These are phyloP conservation scores for Hoplostethus mediterraneus DNA, from an alignment of 2,797 vertebrate genomes.

Conservation along the genomic window DNA sequence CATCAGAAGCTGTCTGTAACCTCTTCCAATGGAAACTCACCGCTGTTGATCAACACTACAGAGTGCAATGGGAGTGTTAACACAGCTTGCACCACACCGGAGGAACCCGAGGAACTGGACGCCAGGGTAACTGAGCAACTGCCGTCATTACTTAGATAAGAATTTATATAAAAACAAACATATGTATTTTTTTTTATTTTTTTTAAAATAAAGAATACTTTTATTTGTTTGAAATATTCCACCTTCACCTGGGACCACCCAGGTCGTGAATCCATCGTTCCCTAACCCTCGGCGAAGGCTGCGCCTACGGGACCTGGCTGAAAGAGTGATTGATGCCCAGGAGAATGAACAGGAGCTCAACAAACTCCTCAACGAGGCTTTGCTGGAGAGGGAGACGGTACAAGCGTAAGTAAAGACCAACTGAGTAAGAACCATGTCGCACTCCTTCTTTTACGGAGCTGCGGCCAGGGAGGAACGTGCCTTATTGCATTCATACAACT, in stretches of 20 bases:
- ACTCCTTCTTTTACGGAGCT: too few species aligned
- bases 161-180: background rate
- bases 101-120: constrained; percentile 90
- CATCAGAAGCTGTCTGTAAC: constrained; percentile 85
- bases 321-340: constrained; percentile 92
- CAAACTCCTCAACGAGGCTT: constrained; percentile 93
- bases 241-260: background rate
- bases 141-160: background rate
- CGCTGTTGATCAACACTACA: constrained; percentile 85
- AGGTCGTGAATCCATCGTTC: constrained; percentile 95
- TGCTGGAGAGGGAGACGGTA: constrained; percentile 93
- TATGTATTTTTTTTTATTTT: too few species aligned
- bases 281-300: constrained; percentile 93
- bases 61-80: constrained; percentile 90
- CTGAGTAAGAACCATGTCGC: background rate
- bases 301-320: constrained; percentile 91
- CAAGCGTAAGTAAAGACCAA: constrained; percentile 88
- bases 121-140: constrained; percentile 81
- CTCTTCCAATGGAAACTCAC: constrained; percentile 86
- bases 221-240: background rate
- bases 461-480: too few species aligned
- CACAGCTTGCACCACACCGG: constrained; percentile 85
- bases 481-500: too few species aligned
- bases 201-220: too few species aligned
- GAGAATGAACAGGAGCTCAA: constrained; percentile 96